Percentiles rank a stretch among this genome's conserved stretches.
phyloP scores from a whole-genome alignment of 2,888 invertebrate genomes.

The Melanchra persicariae region DNA sequence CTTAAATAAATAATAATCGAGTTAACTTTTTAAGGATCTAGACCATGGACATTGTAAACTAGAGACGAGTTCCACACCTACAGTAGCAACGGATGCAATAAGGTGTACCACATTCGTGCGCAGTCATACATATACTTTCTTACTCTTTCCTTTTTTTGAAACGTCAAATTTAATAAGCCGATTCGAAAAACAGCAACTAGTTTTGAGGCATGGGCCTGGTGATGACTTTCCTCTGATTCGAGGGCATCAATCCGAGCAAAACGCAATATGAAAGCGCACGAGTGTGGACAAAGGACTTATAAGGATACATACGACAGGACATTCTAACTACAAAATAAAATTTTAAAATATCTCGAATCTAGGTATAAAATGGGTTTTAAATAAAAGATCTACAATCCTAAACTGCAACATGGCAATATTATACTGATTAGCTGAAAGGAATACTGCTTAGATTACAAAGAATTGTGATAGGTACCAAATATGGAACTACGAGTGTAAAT shows the following conservation, averaged over 20 bases:
- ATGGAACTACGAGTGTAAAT: conserved; percentile 9
- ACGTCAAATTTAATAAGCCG: background rate
- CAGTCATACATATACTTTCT: background rate
- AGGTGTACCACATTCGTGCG: conserved; percentile 19
- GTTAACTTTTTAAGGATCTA: conserved; percentile 2
- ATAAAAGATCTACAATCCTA: conserved; percentile 24
- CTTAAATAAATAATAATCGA: conserved; percentile 25
- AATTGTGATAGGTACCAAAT: background rate
- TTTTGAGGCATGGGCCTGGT: background rate
- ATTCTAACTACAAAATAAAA: conserved; percentile 25
- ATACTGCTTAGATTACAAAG: background rate
- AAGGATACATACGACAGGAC: conserved; percentile 22
- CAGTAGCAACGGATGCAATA: conserved; percentile 38
- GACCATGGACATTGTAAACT: conserved; percentile 10
- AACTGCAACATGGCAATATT: conserved; percentile 15
- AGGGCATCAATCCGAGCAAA: background rate
- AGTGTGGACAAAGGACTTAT: conserved; percentile 2
- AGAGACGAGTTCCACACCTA: conserved; percentile 40
- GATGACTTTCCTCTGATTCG: background rate
- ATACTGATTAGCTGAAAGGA: background rate
- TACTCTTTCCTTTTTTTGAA: background rate
- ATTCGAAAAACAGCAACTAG: background rate
- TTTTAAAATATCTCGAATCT: conserved; percentile 15
- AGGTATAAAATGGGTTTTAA: conserved; percentile 3
- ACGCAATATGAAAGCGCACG: conserved; percentile 12